Evolutionary conservation across 2,797 vertebrate genomes (phyloP), one percentile per base, ranked within the genome.

Genomic region (Poeciliopsis gracilis): DNA sequence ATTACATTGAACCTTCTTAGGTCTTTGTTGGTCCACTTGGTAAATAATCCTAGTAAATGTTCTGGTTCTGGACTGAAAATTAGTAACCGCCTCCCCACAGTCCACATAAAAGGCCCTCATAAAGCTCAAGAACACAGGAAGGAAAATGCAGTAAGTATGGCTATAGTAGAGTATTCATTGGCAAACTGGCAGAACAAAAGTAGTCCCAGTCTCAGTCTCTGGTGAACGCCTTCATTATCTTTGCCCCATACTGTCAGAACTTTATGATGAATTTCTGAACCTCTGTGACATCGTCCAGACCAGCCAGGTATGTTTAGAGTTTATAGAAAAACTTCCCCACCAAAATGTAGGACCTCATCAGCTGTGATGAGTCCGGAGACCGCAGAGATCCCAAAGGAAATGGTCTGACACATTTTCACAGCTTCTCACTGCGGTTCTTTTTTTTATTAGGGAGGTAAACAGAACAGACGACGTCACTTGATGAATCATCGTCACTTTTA

Each of bases 321-420:
- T 55, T 53, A 30, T 74, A 63, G 28, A 36, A 33, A 71, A 69
- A 63, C 16, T 11, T 3, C 1, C 10, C 30, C 45, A 47, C 8
- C 16, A 47, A 72, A n/a, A 46, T 0, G 1, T 6, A 12, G 28
- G 30, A 23, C 1, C 30, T 71, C 38, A 45, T 69, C 5, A 36
- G 46, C 13, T 79, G 75, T 1, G 59, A 79, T 55, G 30, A 74
- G 66, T 66, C 33, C 4, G 55, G 30, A 30, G 46, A 84, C 78
- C 66, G 38, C 75, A 80, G n/a, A 18, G 25, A 79, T 80, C 51
- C 66, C 43, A 69, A 57, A 57, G 8, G 46, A 51, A 77, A 46
- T 23, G 11, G n/a, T 18, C 5, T 7, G 72, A 86, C 78, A 83
- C 63, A 15, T 61, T 79, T 83, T 80, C 43, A 61, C 38, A 77